A percentile compares a stretch with the other conserved stretches of the same genome.
Conservation (phyloP, 2,113 vertebrate species). For the Oncorhynchus masou region DNA sequence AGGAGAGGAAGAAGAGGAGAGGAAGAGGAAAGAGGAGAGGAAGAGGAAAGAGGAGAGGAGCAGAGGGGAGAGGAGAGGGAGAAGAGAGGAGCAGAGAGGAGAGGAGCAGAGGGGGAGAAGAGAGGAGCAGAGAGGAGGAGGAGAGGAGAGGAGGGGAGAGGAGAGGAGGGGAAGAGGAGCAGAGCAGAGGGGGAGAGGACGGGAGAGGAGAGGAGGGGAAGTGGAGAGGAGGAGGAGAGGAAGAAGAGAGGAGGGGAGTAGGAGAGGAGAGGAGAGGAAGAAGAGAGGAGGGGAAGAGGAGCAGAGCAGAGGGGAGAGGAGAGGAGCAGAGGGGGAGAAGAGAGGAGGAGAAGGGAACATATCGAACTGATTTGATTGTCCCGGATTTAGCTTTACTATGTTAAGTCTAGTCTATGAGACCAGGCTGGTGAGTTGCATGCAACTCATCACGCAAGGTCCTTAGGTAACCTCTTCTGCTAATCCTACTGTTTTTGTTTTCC, state of each 20-base stretch:
- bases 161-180: not conserved
- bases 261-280: not conserved
- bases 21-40: not conserved
- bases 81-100: not conserved
- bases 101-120: not conserved
- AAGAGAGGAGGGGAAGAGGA: not conserved
- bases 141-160: no score
- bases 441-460: no score
- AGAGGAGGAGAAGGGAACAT: not conserved
- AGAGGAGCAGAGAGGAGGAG: not conserved
- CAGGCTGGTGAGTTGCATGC: not conserved
- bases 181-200: not conserved
- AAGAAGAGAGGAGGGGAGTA: not conserved
- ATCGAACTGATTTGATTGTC: not conserved
- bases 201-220: not conserved
- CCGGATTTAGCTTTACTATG: no score
- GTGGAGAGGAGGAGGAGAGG: slow-evolving; percentile 2
- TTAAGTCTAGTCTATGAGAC: no score
- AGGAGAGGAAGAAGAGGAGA: not conserved
- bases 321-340: not conserved
- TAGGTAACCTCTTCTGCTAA: slow-evolving; percentile 15
- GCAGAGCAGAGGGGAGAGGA: not conserved
- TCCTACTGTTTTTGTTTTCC: slow-evolving; percentile 45
- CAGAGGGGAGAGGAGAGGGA: not conserved
- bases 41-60: not conserved